Base-by-base conservation (phyloP, 2,888 invertebrate genomes). In the Perdita meconis region DNA sequence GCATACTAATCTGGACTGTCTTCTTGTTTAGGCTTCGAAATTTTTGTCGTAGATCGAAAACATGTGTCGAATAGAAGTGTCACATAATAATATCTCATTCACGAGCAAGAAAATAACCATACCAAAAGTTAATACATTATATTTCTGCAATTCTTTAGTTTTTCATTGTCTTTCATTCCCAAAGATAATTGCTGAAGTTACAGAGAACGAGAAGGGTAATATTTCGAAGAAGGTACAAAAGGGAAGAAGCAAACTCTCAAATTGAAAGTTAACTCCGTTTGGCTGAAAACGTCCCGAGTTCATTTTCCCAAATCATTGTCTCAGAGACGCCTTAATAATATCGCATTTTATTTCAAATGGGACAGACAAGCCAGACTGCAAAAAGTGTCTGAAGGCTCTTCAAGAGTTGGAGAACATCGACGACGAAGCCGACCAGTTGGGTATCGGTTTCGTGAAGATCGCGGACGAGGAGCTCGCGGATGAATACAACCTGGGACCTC, bases 371-470 rank as follows among this genome's bases (percentile, higher is more conserved):
- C 97, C 97, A 68, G 97, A 97, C 93, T 98, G 98, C 94, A 97
- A 97, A 92, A 97, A 96, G 93, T 98, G 97, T 92, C 95, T 97
- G 75, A 97, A 97, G 93, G 98, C 97, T 68, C 94, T 98, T 80
- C 96, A 96, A 93, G 97, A 98, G 93, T 92, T 98, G 92, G 98
- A 98, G 93, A 98, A 98, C 93, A 98, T 98, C 91, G 98, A 98
- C 91, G 97, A 98, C 89, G 98, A 98, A 93, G 98, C 98, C 40
- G 98, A 98, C 93, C 97, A 98, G 92, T 94, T 98, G 82, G 98
- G 97, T 80, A 98, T 98, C 90, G 98, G 97, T 85, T 98, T 98
- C 92, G 98, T 98, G 81, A 98, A 98, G 93, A 98, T 98, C 90
- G 96, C 97, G 89, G 98, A 98, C 91, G 97, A 97, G 93, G 95